Base-by-base conservation (phyloP, 2,888 invertebrate genomes). In the Watsonalla cultraria region DNA sequence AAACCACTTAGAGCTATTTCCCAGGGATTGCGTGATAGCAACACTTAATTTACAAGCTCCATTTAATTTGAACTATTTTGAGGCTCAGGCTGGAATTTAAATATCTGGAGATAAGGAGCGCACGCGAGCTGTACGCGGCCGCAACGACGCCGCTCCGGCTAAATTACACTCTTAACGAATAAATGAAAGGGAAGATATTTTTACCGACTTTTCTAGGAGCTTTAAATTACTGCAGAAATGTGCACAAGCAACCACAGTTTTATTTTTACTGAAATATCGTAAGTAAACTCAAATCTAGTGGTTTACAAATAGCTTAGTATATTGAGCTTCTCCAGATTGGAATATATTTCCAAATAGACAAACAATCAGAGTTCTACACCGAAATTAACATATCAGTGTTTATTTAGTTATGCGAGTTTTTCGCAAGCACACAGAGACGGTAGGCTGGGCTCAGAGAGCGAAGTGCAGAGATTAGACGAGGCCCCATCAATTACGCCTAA, bases 31-130 rank as follows among this genome's bases (percentile, higher is more conserved):
- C 90, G 89, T 90, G 90, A 88, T 86, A 79, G 85, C 88, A 86
- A 88, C 90, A 89, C 89, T 90, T 89, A 90, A 89, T 88, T 88
- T 86, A 88, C 83, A 84, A 84, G 83, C 82, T 80, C 82, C 82
- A 78, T 84, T 85, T 84, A 84, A 85, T 84, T 84, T 82, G 74
- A 85, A 84, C 84, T 85, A 84, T 85, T 85, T 84, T 82, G 83
- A 82, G 83, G 79, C 78, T 82, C 75, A 73, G 74, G 68, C 70
- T 66, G 81, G 82, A 84, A 84, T 85, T 85, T 84, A 84, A 85
- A 84, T 84, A 83, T 81, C 80, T 79, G 69, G 71, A 89, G 90
- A 90, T 90, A 90, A 90, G 87, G 76, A 84, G 80, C 80, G 80
- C 87, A 87, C 90, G 88, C 89, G 83, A 90, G 78, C 80, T 72